phyloP scores from a whole-genome alignment of 2,797 vertebrate species.

The Miichthys miiuy region DNA sequence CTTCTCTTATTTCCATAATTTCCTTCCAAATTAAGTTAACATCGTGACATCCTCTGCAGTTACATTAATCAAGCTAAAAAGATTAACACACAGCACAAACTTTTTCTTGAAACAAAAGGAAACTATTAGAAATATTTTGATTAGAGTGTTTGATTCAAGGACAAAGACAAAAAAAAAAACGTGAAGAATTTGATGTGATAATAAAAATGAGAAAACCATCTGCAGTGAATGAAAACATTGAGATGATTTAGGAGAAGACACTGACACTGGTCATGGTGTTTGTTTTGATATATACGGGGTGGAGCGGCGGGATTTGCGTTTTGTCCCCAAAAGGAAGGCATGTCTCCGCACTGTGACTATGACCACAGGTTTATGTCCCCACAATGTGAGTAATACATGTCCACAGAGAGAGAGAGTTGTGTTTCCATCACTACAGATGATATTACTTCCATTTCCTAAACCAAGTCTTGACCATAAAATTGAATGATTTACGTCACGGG shows the following conservation, averaged over 20 bases:
- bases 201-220: not conserved
- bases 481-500: too few relatives aligned
- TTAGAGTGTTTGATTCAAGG: not conserved
- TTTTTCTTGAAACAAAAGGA: not conserved
- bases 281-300: constrained; percentile 3
- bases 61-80: constrained; percentile 2
- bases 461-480: too few relatives aligned
- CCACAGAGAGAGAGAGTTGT: too few relatives aligned
- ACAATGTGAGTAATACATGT: too few relatives aligned
- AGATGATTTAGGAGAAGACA: not conserved
- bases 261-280: constrained; percentile 10
- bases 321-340: too few relatives aligned
- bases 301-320: not conserved
- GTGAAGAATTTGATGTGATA: not conserved
- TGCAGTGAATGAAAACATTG: not conserved
- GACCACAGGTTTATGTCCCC: too few relatives aligned
- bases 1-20: constrained; percentile 21
- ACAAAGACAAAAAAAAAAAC: too few relatives aligned
- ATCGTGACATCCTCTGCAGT: not conserved
- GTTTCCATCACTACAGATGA: too few relatives aligned
- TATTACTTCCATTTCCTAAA: too few relatives aligned
- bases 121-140: not conserved
- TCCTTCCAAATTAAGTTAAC: not conserved
- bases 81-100: not conserved
- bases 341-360: too few relatives aligned